These are phyloP conservation scores for Nesidiocoris tenuis DNA, from an alignment of 2,888 invertebrate genomes.

Conservation along the genomic window DNA sequence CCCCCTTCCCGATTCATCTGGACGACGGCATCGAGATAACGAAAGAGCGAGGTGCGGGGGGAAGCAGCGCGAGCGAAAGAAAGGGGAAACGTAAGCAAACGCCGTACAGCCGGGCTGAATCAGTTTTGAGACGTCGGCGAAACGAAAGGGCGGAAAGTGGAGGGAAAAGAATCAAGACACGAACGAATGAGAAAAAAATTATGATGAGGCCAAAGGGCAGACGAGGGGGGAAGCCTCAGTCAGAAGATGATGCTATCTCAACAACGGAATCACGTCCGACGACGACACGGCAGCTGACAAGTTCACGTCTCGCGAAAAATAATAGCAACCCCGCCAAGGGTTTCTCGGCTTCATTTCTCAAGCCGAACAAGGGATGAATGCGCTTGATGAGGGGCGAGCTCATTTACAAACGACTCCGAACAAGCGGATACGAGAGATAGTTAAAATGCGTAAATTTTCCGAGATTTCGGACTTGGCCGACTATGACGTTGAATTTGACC, in stretches of 20 bases:
- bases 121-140: constrained; percentile 1
- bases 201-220: not conserved
- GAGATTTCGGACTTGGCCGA: no score
- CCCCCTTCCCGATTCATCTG: not conserved
- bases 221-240: not conserved
- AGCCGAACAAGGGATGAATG: no score
- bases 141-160: not conserved
- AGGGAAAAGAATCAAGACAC: constrained; percentile 5
- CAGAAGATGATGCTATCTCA: constrained; percentile 22
- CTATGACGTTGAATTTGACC: no score
- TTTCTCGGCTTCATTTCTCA: not conserved
- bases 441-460: no score
- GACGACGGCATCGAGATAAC: constrained; percentile 24
- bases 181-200: constrained; percentile 1
- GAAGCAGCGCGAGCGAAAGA: not conserved
- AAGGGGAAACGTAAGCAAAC: constrained; percentile 8
- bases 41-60: no score
- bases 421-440: no score
- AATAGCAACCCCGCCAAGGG: not conserved
- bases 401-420: no score
- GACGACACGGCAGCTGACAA: not conserved
- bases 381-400: no score
- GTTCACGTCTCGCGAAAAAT: not conserved
- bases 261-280: constrained; percentile 1
- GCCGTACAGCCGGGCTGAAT: constrained; percentile 13